phyloP scores from a whole-genome alignment of 1,140 invertebrate genomes.

The Drosophila melanica region DNA sequence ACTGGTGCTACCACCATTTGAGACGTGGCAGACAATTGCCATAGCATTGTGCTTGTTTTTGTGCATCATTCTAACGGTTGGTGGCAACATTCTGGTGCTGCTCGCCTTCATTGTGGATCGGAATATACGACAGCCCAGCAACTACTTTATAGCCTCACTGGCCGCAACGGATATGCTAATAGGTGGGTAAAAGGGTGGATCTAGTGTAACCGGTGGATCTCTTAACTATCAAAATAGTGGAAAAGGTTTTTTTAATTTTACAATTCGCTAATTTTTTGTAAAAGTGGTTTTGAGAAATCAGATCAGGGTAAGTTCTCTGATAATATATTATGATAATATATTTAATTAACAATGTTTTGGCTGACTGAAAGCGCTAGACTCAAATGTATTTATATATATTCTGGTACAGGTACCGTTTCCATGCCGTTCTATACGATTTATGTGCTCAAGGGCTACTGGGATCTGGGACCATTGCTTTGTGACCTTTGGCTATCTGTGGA shows the following conservation, averaged over 20 bases:
- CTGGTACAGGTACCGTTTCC: constrained; percentile 90
- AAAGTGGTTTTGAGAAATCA: too few species aligned
- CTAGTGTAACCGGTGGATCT: too few species aligned
- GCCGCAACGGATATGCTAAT: constrained; percentile 99
- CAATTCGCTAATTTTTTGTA: too few species aligned
- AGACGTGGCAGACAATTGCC: constrained; percentile 95
- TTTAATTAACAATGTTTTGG: too few species aligned
- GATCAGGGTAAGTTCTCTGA: too few species aligned
- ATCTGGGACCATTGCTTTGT: constrained; percentile 97
- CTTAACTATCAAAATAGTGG: too few species aligned
- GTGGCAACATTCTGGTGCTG: constrained; percentile 98
- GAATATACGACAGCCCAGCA: constrained; percentile 98
- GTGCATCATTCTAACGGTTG: constrained; percentile 96
- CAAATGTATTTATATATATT: background rate
- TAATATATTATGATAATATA: too few species aligned
- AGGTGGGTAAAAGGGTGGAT: constrained; percentile 86
- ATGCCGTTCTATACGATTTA: constrained; percentile 99
- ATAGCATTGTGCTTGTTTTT: constrained; percentile 95
- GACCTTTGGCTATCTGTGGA: constrained; percentile 99
- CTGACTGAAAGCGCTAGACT: too few species aligned
- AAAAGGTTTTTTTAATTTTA: too few species aligned
- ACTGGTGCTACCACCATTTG: constrained; percentile 92
- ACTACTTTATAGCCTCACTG: constrained; percentile 99
- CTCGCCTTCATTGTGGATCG: constrained; percentile 98
- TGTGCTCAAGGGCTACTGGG: constrained; percentile 98